These are phyloP conservation scores for Orthonevra nobilis DNA, from an alignment of 2,888 invertebrate genomes.

Conservation along the genomic window DNA sequence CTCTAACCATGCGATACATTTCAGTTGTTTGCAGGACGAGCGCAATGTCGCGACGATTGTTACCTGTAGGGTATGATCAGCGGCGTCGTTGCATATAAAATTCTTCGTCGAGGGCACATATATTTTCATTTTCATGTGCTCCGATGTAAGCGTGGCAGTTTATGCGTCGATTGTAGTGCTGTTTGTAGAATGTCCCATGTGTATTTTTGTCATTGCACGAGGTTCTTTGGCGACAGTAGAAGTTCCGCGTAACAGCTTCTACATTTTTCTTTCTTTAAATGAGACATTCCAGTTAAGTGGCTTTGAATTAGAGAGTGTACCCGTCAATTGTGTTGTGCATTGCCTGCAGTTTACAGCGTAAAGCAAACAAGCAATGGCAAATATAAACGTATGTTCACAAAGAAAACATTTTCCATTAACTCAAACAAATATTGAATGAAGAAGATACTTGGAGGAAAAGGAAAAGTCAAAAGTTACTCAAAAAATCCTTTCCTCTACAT, in stretches of 20 bases:
- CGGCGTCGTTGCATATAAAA: slow-evolving; percentile 11
- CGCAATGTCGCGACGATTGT: background rate
- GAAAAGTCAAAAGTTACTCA: too few relatives aligned
- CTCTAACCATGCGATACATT: background rate
- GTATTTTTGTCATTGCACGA: background rate
- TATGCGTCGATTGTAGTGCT: slow-evolving; percentile 41
- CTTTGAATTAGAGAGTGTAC: too few relatives aligned
- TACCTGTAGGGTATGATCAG: background rate
- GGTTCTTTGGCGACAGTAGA: slow-evolving; percentile 29
- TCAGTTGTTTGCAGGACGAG: background rate
- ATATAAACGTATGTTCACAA: too few relatives aligned
- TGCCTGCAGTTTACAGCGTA: too few relatives aligned
- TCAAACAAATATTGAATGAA: too few relatives aligned
- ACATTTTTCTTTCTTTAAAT: too few relatives aligned
- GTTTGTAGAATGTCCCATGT: slow-evolving; percentile 15
- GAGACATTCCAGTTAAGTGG: too few relatives aligned
- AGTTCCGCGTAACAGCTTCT: slow-evolving; percentile 19
- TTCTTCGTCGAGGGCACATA: slow-evolving; percentile 36
- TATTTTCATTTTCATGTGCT: slow-evolving; percentile 27
- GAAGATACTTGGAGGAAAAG: too few relatives aligned
- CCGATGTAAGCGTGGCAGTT: slow-evolving; percentile 45
- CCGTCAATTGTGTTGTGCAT: too few relatives aligned
- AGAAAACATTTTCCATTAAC: too few relatives aligned
- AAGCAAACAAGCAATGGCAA: too few relatives aligned
- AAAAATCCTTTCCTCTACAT: too few relatives aligned